Evolutionary conservation across 2,113 vertebrate genomes (phyloP), one percentile per base, ranked within the genome.

Genomic region (Tautogolabrus adspersus): DNA sequence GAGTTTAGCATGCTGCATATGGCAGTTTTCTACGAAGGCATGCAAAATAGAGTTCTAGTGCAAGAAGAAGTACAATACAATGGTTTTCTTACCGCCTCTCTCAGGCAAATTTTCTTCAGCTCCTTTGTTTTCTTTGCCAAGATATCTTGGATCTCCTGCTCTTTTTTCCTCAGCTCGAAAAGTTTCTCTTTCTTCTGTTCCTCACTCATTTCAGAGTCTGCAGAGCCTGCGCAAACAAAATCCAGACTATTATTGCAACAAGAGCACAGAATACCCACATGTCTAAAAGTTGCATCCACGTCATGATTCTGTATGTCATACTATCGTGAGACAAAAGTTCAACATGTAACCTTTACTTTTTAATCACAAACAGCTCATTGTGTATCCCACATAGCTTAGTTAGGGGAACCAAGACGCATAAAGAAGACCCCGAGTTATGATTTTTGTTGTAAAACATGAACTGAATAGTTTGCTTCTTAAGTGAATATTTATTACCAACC

Each of bases 151-250:
- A 99, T 93, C 37, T 96, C 92, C 60, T 96, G 96, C 75, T 97
- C 97, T 77, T 97, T 98, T 79, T 94, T 97, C 85, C 96, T 97
- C 58, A 99, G 94, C 78, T 97, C 97, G 3, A 93, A 89, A 0
- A 99, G 96, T 83, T 98, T 99, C 93, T 98, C 97, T 63, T 95
- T 96, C 88, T 97, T 98, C 76, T 97, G 97, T 38, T 99, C 97
- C 64, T 99, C 97, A 0, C 94, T 97, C 80, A 95, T 95, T 91
- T 98, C 97, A 0, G 96, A 98, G 89, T 99, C 98, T 34, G 96
- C 96, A 60, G 98, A 99, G 81, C 97, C 97, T 99, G 90, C 8
- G 30, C 66, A 56, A 55, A 70, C 12, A 75, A 55, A 5, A 22
- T 4, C 47, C 2, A 18, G 3, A 52, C 10, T 15, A 10, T 51